Base-by-base conservation (phyloP, 2,888 invertebrate genomes). In the Pocota personata region DNA sequence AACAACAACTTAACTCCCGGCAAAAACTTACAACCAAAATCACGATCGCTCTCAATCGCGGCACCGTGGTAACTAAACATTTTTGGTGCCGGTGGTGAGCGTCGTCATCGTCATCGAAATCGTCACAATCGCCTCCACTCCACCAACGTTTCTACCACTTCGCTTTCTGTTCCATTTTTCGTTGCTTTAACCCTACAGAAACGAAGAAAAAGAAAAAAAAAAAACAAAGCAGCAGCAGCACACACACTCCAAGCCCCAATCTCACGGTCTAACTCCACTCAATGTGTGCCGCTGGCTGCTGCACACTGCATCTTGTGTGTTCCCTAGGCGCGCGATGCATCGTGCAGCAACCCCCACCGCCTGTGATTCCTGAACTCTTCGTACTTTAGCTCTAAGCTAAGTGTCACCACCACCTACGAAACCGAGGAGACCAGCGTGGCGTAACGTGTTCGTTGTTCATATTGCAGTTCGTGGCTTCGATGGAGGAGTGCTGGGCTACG, bases 41-140 rank as follows among this genome's bases (percentile, higher is more conserved):
- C 62, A 79, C 83, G 78, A 83, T 83, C 83, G 73, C 64, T 75
- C 83, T 79, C 73, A 83, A 79, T 75, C 83, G 83, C 83, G 83
- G 73, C 83, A 69, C 78, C 62, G 55, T 79, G 78, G 55, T 69
- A 69, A 83, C 79, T 83, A 69, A 83, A 73, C 37, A 67, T 67
- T 43, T 78, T 43, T 32, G 64, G 55, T 69, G 76, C 57, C 82
- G 58, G 72, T 67, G 66, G 66, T 46, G 35, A 72, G 60, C 72
- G 48, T 64, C 62, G 55, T 60, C 66, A 46, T 55, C 57, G 27
- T 48, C 57, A 24, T 69, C 77, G 19, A 6, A 27, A 21, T 43
- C 30, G n/a, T 48, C 55, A 71, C 50, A 75, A 32, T 69, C 66
- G 37, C 69, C 62, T 50, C 37, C 73, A 58, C 72, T 30, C 30